Evolutionary conservation across 2,888 invertebrate species (phyloP).

Genomic region (Trichacis sp.): DNA sequence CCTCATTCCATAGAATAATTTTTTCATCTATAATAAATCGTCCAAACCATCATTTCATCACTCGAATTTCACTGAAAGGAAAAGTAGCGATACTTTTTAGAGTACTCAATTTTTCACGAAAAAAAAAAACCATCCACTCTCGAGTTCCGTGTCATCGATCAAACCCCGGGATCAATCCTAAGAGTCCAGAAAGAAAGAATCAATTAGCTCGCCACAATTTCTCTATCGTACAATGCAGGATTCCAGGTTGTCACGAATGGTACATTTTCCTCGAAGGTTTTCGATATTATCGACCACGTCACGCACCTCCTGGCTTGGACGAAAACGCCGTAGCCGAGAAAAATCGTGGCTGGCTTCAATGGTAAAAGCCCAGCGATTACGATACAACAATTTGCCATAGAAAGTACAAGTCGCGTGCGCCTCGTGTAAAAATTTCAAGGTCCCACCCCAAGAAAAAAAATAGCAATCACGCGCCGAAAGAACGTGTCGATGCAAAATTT

Average conservation of each 20-base stretch:
- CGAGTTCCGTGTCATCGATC: too few species aligned
- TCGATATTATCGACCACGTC: constrained; percentile 28
- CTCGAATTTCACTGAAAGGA: too few species aligned
- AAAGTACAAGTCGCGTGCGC: constrained; percentile 41
- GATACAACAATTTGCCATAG: constrained; percentile 45
- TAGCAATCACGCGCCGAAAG: background rate
- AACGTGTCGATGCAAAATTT: constrained; percentile 1
- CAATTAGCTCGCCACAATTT: constrained; percentile 16
- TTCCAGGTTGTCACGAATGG: constrained; percentile 23
- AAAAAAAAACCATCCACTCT: too few species aligned
- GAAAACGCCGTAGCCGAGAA: constrained; percentile 19
- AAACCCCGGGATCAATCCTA: too few species aligned
- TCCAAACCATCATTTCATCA: too few species aligned
- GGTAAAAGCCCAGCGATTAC: constrained; percentile 51
- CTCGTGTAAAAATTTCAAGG: constrained; percentile 30
- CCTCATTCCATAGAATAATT: too few species aligned
- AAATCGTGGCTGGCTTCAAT: constrained; percentile 15
- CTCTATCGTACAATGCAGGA: constrained; percentile 25
- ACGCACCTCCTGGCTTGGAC: constrained; percentile 20
- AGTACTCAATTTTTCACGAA: too few species aligned
- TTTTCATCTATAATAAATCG: too few species aligned
- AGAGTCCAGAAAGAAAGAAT: background rate
- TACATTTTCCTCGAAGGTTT: constrained; percentile 29
- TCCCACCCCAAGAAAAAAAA: constrained; percentile 18
- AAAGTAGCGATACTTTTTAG: too few species aligned